Evolutionary conservation across 2,888 invertebrate species (phyloP), one percentile per base, ranked within the genome.

Genomic region (Mythimna loreyi): DNA sequence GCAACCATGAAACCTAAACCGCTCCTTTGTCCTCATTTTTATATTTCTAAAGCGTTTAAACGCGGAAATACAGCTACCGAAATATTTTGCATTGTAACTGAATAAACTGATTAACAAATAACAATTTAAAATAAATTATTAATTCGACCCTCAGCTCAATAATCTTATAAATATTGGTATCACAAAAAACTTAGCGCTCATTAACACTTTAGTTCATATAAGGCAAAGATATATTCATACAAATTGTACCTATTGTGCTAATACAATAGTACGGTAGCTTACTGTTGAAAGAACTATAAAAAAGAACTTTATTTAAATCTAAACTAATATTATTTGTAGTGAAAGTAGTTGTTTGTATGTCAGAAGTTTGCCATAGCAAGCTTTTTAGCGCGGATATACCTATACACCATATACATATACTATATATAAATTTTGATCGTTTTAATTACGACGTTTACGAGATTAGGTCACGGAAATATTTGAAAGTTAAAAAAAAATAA

Each of bases 251-350:
- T 53, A 64, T 68, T 76, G 64, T 68, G 28, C 3, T 8, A 21
- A 40, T 1, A 77, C 40, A 74, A 68, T 59, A 23, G 33, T 57
- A 45, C 58, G 75, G 76, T 65, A 77, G 75, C 52, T 47, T 1
- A 19, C 8, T 7, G 45, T 25, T 74, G 55, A 58, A 47, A 52
- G 13, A 47, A 25, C 2, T 40, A 78, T 23, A 79, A 78, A 73
- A 67, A 40, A 23, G 8, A 11, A 11, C 11, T 13, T 55, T 33
- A 33, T 21, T 1, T 21, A n/a, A n/a, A 7, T 33, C 52, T 5
- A 19, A 19, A 52, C 9, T 52, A 9, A n/a, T 40, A 40, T 5
- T 40, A 40, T 40, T 4, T 5, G 1, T 0, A 50, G 25, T 25
- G 25, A 25, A 16, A 50, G 16, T 50, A 25, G 49, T 23, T 25